These are phyloP conservation scores for Paragorgia papillata DNA, from an alignment of 92 coral and sea anemone species.

Conservation along the genomic window DNA sequence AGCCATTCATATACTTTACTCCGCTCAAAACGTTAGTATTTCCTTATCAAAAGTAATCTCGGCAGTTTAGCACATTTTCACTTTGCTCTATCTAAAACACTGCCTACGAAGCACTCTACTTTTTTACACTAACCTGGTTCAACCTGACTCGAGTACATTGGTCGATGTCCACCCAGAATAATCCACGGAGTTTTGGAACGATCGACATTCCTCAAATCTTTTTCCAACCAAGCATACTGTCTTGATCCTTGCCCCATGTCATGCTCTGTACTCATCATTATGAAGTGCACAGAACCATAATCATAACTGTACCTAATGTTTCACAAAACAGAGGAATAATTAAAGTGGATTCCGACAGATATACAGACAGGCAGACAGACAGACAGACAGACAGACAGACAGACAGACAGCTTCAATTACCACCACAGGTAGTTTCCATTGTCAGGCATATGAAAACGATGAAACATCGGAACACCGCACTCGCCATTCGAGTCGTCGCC, in stretches of 20 bases:
- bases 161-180: conserved; percentile 84
- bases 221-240: conserved; percentile 71
- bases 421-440: conserved; percentile 85
- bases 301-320: conserved; percentile 75
- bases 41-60: no score
- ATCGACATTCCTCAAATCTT: conserved; percentile 67
- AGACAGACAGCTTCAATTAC: no score
- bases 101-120: no score
- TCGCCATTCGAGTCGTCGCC: conserved; percentile 82
- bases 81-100: no score
- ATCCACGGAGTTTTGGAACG: conserved; percentile 71
- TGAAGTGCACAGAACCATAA: conserved; percentile 77
- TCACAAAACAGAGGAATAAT: not conserved
- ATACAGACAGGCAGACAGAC: no score
- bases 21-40: no score
- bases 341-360: no score
- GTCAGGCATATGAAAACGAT: conserved; percentile 84
- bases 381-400: no score
- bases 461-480: conserved; percentile 85
- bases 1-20: no score
- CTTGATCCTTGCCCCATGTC: conserved; percentile 67
- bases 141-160: conserved; percentile 94
- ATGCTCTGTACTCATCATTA: conserved; percentile 89
- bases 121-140: conserved; percentile 48
- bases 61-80: no score